phyloP scores from a whole-genome alignment of 2,888 invertebrate genomes.

The Tetranychus truncatus region DNA sequence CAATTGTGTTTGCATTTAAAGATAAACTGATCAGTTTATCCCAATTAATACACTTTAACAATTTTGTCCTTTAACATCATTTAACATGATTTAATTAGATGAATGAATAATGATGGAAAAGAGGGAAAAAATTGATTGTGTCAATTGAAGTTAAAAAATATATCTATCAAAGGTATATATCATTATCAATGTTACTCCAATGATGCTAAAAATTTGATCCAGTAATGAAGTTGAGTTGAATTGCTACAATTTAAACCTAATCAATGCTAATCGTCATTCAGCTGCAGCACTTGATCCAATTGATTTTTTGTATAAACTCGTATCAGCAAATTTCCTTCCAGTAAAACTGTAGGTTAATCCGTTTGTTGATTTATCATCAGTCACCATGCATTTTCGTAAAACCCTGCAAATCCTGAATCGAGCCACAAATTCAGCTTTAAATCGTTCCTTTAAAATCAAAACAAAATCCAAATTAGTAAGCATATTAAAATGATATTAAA shows the following conservation, averaged over 20 bases:
- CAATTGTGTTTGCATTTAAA: no score
- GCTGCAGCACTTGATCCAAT: not conserved
- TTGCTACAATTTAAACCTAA: not conserved
- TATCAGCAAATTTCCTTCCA: not conserved
- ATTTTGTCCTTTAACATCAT: no score
- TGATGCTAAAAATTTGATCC: no score
- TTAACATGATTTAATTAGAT: no score
- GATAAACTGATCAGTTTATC: no score
- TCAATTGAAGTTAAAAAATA: no score
- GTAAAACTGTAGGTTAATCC: conserved; percentile 7
- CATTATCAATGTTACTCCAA: no score
- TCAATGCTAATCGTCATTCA: not conserved
- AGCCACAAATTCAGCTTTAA: conserved; percentile 20
- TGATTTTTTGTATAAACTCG: not conserved
- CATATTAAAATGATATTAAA: not conserved
- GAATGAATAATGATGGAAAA: no score
- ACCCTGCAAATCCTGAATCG: conserved; percentile 16
- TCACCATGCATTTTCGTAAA: not conserved
- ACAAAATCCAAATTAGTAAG: not conserved
- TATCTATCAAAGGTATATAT: no score
- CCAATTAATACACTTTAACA: no score
- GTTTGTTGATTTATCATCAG: not conserved
- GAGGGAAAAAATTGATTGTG: no score
- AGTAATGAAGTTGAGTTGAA: no score
- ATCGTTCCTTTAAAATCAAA: conserved; percentile 17